Conservation (phyloP, 2,113 vertebrate genomes). For the Tachycineta bicolor region DNA sequence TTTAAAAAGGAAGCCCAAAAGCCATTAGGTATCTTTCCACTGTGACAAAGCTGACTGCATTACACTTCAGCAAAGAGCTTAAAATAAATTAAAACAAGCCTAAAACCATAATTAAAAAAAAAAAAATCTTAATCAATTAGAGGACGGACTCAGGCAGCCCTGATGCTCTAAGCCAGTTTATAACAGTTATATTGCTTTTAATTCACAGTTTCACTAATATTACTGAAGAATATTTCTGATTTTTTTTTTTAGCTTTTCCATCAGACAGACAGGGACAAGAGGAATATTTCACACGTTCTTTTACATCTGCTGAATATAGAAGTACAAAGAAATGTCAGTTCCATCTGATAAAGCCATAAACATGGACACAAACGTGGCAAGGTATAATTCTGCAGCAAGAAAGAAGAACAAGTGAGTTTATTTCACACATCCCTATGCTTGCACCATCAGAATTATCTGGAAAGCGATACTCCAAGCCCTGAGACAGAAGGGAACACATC, state of each 20-base stretch:
- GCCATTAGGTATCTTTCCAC: background rate
- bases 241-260: background rate
- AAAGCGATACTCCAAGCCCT: background rate
- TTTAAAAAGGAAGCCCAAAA: background rate
- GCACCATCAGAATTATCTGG: no score
- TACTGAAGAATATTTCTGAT: background rate
- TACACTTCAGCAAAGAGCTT: background rate
- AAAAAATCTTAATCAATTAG: background rate
- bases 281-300: background rate
- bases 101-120: background rate
- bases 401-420: background rate
- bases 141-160: background rate
- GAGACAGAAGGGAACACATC: background rate
- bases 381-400: background rate
- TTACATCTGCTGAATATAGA: background rate
- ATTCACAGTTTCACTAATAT: background rate
- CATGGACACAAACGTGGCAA: fast-evolving
- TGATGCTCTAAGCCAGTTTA: background rate
- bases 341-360: background rate
- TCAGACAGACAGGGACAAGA: background rate
- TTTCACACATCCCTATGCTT: background rate
- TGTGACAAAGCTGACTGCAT: background rate
- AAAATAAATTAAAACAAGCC: background rate
- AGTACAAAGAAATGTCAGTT: background rate
- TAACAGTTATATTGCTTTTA: background rate